phyloP scores from a whole-genome alignment of 2,797 vertebrate species.

The Orestias chungarensis region DNA sequence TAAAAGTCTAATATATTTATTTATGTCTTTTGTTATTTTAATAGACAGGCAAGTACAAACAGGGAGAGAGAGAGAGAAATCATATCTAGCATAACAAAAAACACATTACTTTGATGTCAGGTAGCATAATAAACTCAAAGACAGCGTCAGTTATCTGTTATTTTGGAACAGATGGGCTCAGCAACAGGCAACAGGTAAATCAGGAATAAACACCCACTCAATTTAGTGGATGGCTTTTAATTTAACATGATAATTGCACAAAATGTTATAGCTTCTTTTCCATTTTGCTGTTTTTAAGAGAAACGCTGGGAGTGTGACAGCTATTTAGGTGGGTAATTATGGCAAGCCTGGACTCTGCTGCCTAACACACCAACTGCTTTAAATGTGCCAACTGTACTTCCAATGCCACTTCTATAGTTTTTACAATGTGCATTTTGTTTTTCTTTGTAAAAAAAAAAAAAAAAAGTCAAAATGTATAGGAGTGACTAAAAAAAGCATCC shows the following conservation, averaged over 20 bases:
- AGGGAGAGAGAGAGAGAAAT: neutral
- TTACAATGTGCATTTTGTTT: neutral
- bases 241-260: neutral
- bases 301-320: neutral
- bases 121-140: neutral
- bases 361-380: neutral
- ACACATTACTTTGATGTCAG: neutral
- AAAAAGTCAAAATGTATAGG: neutral
- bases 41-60: neutral
- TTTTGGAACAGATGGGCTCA: no score
- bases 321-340: no score
- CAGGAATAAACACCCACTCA: neutral
- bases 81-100: neutral
- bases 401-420: no score
- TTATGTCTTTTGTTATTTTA: neutral
- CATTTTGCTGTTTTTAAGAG: neutral
- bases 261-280: neutral
- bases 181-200: neutral
- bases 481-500: neutral
- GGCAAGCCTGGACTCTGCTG: neutral
- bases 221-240: neutral
- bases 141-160: no score
- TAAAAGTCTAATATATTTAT: neutral
- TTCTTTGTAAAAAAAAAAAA: neutral
- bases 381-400: neutral